phyloP scores from a whole-genome alignment of 1,140 invertebrate species.

The Papilio xuthus region DNA sequence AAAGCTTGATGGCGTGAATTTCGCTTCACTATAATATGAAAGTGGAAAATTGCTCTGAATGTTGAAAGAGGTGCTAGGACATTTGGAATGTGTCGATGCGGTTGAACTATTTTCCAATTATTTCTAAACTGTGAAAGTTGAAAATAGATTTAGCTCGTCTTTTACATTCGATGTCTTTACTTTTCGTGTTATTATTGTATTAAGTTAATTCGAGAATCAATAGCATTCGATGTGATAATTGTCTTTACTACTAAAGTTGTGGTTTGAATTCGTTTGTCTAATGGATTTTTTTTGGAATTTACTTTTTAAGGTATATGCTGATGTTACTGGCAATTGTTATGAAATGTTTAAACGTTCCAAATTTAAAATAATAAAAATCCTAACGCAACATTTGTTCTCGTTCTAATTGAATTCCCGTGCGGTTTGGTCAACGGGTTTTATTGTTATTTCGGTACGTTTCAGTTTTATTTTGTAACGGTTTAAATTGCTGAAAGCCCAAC shows the following conservation, averaged over 20 bases:
- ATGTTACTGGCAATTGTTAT: background rate
- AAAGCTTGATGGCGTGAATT: background rate
- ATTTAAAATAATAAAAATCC: conserved; percentile 16
- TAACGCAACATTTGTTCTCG: background rate
- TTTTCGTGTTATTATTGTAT: too few relatives aligned
- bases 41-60: background rate
- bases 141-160: background rate
- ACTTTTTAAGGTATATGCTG: background rate
- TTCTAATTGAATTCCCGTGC: background rate
- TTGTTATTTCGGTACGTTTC: background rate
- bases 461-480: background rate
- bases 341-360: background rate
- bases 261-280: too few relatives aligned
- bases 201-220: too few relatives aligned
- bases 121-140: background rate
- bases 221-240: too few relatives aligned
- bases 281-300: too few relatives aligned
- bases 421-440: conserved; percentile 1
- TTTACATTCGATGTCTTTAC: background rate
- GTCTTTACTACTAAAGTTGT: too few relatives aligned
- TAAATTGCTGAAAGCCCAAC: background rate
- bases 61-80: background rate
- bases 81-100: background rate
- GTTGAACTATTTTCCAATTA: background rate
- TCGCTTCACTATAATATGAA: background rate